A percentile compares a stretch with the other conserved stretches of the same genome.
Evolutionary conservation across 1,140 invertebrate species (phyloP).

Genomic region (Trichonephila inaurata): DNA sequence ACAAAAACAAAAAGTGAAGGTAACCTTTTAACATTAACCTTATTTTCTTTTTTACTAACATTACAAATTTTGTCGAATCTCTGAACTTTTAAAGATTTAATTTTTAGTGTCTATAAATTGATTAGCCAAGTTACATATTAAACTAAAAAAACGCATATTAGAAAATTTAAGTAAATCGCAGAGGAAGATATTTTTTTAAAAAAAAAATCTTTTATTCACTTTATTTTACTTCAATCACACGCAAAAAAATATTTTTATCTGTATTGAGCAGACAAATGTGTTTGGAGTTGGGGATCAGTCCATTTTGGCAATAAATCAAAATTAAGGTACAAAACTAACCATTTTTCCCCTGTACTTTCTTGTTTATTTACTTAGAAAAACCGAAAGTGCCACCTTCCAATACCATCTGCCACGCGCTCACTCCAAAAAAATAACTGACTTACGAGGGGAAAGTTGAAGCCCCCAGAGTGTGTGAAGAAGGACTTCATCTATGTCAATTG

Average conservation of each 20-base stretch:
- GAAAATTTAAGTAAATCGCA: too few species aligned
- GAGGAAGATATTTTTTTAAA: too few species aligned
- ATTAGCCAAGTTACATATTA: too few species aligned
- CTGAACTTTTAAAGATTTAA: too few species aligned
- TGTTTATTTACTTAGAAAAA: constrained; percentile 66
- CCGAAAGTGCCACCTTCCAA: constrained; percentile 44
- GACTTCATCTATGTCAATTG: constrained; percentile 60
- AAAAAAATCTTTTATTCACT: too few species aligned
- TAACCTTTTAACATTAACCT: too few species aligned
- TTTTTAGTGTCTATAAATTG: too few species aligned
- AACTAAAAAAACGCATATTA: too few species aligned
- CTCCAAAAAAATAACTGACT: constrained; percentile 62
- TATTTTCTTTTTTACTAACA: too few species aligned
- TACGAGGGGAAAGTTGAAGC: constrained; percentile 23
- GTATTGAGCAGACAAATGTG: not conserved
- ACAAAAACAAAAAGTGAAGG: too few species aligned
- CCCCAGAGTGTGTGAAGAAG: constrained; percentile 10
- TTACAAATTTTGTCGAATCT: too few species aligned
- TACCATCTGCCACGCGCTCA: constrained; percentile 47
- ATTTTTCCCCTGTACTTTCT: not conserved
- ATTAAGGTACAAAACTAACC: constrained; percentile 48
- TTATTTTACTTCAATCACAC: too few species aligned
- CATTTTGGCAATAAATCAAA: constrained; percentile 57
- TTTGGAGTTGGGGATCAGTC: not conserved
- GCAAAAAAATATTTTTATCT: not conserved